Base-by-base conservation (phyloP, 1,140 invertebrate genomes). In the Drosophila truncata region DNA sequence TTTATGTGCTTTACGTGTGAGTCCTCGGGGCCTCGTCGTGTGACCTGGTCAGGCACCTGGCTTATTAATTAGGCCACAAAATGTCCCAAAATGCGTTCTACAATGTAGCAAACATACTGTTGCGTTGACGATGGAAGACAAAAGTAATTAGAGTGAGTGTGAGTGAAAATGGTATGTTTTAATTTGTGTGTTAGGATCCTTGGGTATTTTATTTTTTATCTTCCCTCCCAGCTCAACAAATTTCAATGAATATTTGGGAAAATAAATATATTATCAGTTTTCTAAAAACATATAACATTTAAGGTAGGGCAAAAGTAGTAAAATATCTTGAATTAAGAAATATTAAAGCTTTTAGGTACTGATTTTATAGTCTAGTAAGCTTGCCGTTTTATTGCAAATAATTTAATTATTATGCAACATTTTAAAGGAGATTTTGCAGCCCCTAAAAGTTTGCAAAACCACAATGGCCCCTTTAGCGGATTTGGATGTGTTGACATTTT, bases 1-100 rank as follows among this genome's bases (percentile, higher is more conserved):
- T 88, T 86, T 83, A 86, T 88, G 84, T 47, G 76, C 41, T 65
- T 49, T 77, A 86, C 83, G 84, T 86, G 83, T 71, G 42, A 25
- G 78, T 44, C 63, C 57, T 57, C 13, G 33, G 63, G 49, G 41
- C 20, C 54, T 42, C 75, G 44, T 85, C 60, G 55, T 69, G 46
- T 27, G 42, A 23, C 57, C 27, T 54, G 69, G 49, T 52, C 82
- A 86, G 82, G 82, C 75, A 65, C 66, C 44, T 57, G 37, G 41
- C 75, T 64, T 66, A 75, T 87, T 86, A 86, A 87, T 87, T 82
- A 79, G 70, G 55, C 57, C 71, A 72, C 52, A 49, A 42, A 70
- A 57, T 72, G 74, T 86, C 64, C 33, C 46, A 20, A 62, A 85
- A 71, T 59, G 54, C 27, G 66, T 47, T 13, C 25, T 49, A 57